Percentiles rank a stretch among this genome's conserved stretches.
These are phyloP conservation scores for Drosophila busckii DNA, from an alignment of 1,140 invertebrate species.

Conservation along the genomic window DNA sequence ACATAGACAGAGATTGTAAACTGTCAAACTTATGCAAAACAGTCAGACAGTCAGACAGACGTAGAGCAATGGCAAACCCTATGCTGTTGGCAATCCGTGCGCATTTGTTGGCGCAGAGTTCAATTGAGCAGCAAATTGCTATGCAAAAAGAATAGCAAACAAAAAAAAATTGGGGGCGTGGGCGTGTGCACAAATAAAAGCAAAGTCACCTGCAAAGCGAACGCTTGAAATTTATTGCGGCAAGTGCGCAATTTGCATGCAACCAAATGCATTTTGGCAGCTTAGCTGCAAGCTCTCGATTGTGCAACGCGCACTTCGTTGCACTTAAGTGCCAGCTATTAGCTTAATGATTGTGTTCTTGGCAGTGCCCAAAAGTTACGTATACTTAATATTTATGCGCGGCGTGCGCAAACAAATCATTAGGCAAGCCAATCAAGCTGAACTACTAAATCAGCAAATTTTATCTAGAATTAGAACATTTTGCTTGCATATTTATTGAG, in stretches of 20 bases:
- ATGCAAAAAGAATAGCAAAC: slow-evolving; percentile 29
- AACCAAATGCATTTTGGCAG: neutral
- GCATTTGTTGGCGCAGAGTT: slow-evolving; percentile 32
- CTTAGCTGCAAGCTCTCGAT: too few relatives aligned
- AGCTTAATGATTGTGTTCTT: too few relatives aligned
- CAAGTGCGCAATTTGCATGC: slow-evolving; percentile 44
- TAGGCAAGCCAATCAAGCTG: too few relatives aligned
- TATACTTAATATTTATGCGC: too few relatives aligned
- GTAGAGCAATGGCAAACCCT: slow-evolving; percentile 21
- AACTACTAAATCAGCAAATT: too few relatives aligned
- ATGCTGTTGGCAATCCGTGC: slow-evolving; percentile 15
- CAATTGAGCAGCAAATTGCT: slow-evolving; percentile 72
- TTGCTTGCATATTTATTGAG: slow-evolving; percentile 45
- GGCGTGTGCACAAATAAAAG: slow-evolving; percentile 51
- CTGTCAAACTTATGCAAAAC: slow-evolving; percentile 71
- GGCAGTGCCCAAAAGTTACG: too few relatives aligned
- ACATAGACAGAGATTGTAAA: slow-evolving; percentile 9
- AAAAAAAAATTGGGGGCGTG: slow-evolving; percentile 2
- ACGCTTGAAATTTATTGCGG: slow-evolving; percentile 64
- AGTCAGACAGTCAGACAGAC: slow-evolving; percentile 26
- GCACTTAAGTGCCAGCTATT: too few relatives aligned
- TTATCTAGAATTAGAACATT: slow-evolving; percentile 46
- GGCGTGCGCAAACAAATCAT: too few relatives aligned
- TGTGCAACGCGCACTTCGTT: too few relatives aligned
- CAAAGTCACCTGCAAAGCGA: slow-evolving; percentile 65